A percentile compares a stretch with the other conserved stretches of the same genome.
Conservation (phyloP, 2,797 vertebrate genomes). For the Cephalopachus bancanus region DNA sequence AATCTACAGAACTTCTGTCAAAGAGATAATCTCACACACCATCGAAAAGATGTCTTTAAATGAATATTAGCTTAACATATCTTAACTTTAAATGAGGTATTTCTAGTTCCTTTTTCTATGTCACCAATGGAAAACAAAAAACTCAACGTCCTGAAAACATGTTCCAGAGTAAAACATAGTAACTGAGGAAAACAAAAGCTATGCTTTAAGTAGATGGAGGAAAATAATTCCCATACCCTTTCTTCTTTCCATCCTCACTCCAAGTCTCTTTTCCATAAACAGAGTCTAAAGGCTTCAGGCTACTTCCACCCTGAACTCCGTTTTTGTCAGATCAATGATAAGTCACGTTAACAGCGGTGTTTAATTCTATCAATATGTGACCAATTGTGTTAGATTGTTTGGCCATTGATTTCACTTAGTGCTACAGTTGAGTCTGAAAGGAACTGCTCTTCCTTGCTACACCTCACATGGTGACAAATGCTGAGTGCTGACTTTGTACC, state of each 20-base stretch:
- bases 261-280: constrained; percentile 83
- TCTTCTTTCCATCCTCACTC: not conserved
- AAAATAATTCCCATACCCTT: constrained; percentile 80
- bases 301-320: constrained; percentile 87
- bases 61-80: not conserved
- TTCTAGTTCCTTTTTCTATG: not conserved
- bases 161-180: constrained; percentile 64
- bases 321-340: constrained; percentile 92
- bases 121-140: not conserved
- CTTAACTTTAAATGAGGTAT: not conserved
- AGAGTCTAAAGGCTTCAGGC: constrained; percentile 86
- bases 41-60: not conserved
- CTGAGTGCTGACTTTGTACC: constrained; percentile 73
- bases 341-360: constrained; percentile 94
- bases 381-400: constrained; percentile 96
- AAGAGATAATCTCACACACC: not conserved
- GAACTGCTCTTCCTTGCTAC: constrained; percentile 85
- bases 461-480: constrained; percentile 87
- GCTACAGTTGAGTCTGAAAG: constrained; percentile 90
- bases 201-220: constrained; percentile 81
- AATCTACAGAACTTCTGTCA: not conserved
- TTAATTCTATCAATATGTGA: constrained; percentile 97
- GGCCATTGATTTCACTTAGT: constrained; percentile 96
- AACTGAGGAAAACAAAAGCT: constrained; percentile 71
- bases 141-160: constrained; percentile 68